These are phyloP conservation scores for Drosophila lacicola DNA, from an alignment of 2,888 invertebrate species.

Conservation along the genomic window DNA sequence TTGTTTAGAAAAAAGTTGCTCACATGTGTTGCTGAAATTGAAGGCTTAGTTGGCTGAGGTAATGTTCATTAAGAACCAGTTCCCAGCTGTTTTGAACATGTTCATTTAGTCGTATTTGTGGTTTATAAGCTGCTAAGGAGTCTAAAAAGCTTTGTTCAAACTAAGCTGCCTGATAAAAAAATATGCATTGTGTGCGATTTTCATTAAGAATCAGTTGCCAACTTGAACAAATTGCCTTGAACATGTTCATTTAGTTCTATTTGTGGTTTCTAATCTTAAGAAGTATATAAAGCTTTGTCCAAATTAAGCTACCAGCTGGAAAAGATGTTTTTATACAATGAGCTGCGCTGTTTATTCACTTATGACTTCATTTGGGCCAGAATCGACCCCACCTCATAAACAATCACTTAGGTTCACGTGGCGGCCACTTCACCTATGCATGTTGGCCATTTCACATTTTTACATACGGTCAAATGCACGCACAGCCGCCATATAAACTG, in stretches of 20 bases:
- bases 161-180: neutral
- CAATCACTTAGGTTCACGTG: constrained; percentile 38
- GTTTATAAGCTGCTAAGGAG: neutral
- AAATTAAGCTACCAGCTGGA: constrained; percentile 3
- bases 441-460: constrained; percentile 34
- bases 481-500: constrained; percentile 31
- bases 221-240: neutral
- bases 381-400: constrained; percentile 23
- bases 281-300: neutral
- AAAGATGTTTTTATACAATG: constrained; percentile 26
- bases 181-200: neutral
- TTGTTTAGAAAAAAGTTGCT: too few species aligned
- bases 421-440: constrained; percentile 17
- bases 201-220: neutral
- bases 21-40: too few species aligned
- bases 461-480: constrained; percentile 44
- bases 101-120: neutral
- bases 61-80: neutral
- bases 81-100: neutral
- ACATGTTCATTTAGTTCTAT: neutral
- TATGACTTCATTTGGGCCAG: constrained; percentile 53
- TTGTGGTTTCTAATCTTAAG: neutral
- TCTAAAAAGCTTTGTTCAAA: constrained; percentile 1
- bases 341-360: constrained; percentile 21
- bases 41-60: too few species aligned